Evolutionary conservation across 2,888 invertebrate species (phyloP), one percentile per base, ranked within the genome.

Genomic region (Epirrhoe tristata): DNA sequence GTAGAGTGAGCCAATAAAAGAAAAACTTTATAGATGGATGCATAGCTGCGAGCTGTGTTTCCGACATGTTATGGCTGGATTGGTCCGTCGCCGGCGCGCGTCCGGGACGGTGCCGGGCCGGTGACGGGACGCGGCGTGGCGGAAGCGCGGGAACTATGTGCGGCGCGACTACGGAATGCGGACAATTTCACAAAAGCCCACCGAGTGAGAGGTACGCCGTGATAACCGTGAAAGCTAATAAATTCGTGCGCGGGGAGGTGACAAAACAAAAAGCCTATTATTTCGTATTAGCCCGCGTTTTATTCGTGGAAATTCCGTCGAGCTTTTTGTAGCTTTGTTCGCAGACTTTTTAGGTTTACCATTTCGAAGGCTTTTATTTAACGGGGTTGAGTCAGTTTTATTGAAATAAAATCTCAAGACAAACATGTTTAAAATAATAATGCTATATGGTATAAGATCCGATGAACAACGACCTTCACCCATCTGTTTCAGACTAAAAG

Each of bases 161-260:
- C 78, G 85, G 82, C 81, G 74, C 82, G 85, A 70, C 79, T 76
- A 77, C 74, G 87, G 90, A 87, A 90, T 90, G 88, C 84, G 82
- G 82, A 85, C 88, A 84, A 90, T 91, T 91, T 87, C 82, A 84
- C 88, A 87, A 87, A 87, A 87, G 85, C 84, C 82, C 86, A 80
- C 83, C 75, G 81, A 90, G 84, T 89, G 89, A 89, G 90, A 88
- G 88, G 84, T 87, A 84, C 79, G 76, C 84, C 83, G 83, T 83
- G 89, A 89, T 89, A 89, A 88, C 85, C 83, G 84, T 82, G 81
- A 85, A 86, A 81, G 84, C 88, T 89, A 88, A 91, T 89, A 91
- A 89, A 91, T 90, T 87, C 83, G 82, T 86, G 82, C 81, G 82
- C 80, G 78, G 80, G 77, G 80, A 83, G 81, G 84, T 83, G 86